phyloP scores from a whole-genome alignment of 2,888 invertebrate genomes.

The Archips xylosteana region DNA sequence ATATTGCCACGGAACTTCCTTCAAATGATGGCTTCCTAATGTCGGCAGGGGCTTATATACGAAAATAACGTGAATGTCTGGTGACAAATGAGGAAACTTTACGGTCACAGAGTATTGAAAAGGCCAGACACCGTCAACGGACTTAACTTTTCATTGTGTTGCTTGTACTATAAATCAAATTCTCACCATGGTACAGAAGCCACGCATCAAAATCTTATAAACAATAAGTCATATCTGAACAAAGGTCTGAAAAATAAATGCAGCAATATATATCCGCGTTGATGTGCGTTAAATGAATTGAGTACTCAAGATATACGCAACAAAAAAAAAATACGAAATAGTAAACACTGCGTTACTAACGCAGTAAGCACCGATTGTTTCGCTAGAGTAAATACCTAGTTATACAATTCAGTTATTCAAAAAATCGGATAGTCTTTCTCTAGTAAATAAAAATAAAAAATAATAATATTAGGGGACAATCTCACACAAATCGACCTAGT shows the following conservation, averaged over 20 bases:
- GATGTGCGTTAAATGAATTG: background rate
- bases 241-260: background rate
- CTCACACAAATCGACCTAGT: too few species aligned
- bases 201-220: slow-evolving; percentile 3
- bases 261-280: background rate
- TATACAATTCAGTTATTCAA: too few species aligned
- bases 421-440: too few species aligned
- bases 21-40: slow-evolving; percentile 18
- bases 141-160: slow-evolving; percentile 33
- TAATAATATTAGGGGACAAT: too few species aligned
- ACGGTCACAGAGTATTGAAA: slow-evolving; percentile 28
- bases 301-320: too few species aligned
- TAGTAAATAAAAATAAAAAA: too few species aligned
- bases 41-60: slow-evolving; percentile 15
- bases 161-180: slow-evolving; percentile 25
- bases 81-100: slow-evolving; percentile 39
- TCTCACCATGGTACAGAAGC: background rate
- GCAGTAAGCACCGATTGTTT: too few species aligned
- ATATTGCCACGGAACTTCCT: slow-evolving; percentile 16
- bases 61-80: slow-evolving; percentile 7
- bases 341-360: too few species aligned
- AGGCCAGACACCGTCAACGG: slow-evolving; percentile 11
- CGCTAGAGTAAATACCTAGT: too few species aligned
- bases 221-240: background rate
- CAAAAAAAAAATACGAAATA: too few species aligned